Percentiles rank a stretch among this genome's conserved stretches.
Evolutionary conservation across 2,113 vertebrate species (phyloP).

Genomic region (Phaethon lepturus): DNA sequence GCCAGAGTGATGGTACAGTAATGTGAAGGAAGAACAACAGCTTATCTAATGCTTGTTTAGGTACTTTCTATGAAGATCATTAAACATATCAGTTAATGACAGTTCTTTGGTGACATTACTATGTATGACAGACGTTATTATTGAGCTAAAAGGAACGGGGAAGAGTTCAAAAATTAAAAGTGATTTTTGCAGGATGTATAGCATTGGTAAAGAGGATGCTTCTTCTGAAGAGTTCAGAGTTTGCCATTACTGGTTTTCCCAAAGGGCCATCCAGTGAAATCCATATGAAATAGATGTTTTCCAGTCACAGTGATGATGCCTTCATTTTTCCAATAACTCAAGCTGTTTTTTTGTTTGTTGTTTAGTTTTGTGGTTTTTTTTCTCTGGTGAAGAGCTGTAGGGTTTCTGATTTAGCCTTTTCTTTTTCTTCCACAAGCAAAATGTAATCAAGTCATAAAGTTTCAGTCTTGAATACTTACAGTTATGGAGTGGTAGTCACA

Average conservation of each 20-base stretch:
- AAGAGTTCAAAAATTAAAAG: background rate
- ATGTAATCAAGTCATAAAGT: background rate
- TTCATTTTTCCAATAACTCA: background rate
- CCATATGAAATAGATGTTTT: background rate
- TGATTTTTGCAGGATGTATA: background rate
- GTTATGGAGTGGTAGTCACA: background rate
- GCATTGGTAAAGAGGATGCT: background rate
- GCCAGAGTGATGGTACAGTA: background rate
- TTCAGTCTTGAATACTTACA: conserved; percentile 22
- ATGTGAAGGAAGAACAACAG: background rate
- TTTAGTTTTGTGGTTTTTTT: background rate
- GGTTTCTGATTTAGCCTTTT: background rate
- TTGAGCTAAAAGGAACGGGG: background rate
- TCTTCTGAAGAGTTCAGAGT: background rate
- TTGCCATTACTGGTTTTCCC: background rate
- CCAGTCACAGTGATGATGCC: background rate
- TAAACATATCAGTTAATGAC: background rate
- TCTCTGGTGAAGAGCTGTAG: background rate
- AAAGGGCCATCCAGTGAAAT: background rate
- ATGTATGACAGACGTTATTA: background rate
- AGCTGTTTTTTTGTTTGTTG: background rate
- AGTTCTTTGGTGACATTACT: background rate
- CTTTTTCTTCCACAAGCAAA: conserved; percentile 11
- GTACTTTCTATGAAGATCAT: background rate
- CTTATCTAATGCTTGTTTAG: background rate